phyloP scores from a whole-genome alignment of 2,888 invertebrate genomes.

The Drosophila kanekoi region DNA sequence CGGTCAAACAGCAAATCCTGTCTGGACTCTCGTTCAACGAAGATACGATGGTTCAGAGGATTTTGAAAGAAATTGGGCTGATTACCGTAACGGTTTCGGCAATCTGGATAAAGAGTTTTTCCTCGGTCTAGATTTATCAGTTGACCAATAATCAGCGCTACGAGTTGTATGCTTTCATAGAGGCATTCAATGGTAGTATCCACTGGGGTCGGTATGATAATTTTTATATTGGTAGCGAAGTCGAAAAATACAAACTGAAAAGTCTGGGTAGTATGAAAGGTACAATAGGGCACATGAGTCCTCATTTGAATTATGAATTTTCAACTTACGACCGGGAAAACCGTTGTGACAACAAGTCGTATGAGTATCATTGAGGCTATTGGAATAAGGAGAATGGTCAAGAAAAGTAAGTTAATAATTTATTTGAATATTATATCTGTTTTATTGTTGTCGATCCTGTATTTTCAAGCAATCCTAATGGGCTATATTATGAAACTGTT shows the following conservation, averaged over 20 bases:
- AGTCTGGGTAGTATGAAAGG: not conserved
- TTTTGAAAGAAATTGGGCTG: not conserved
- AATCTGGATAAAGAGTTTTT: not conserved
- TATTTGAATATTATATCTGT: no score
- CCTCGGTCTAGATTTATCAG: constrained; percentile 1
- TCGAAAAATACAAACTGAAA: not conserved
- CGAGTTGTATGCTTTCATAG: not conserved
- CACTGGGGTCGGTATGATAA: not conserved
- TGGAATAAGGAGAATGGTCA: constrained; percentile 1
- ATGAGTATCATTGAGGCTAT: not conserved
- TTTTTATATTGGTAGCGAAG: not conserved
- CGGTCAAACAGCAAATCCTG: not conserved
- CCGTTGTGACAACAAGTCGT: accelerated
- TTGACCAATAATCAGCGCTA: not conserved
- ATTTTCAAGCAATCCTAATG: constrained; percentile 4
- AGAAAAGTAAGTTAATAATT: no score
- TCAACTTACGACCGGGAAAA: constrained; percentile 3
- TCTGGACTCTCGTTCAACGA: not conserved
- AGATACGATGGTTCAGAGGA: not conserved
- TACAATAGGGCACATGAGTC: accelerated
- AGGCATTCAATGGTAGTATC: no score
- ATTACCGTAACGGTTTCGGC: constrained; percentile 1
- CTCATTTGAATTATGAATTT: not conserved
- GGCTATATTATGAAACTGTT: not conserved
- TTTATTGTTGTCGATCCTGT: no score